Evolutionary conservation across 1,140 invertebrate genomes (phyloP), one percentile per base, ranked within the genome.

Genomic region (Dreissena rostriformis): DNA sequence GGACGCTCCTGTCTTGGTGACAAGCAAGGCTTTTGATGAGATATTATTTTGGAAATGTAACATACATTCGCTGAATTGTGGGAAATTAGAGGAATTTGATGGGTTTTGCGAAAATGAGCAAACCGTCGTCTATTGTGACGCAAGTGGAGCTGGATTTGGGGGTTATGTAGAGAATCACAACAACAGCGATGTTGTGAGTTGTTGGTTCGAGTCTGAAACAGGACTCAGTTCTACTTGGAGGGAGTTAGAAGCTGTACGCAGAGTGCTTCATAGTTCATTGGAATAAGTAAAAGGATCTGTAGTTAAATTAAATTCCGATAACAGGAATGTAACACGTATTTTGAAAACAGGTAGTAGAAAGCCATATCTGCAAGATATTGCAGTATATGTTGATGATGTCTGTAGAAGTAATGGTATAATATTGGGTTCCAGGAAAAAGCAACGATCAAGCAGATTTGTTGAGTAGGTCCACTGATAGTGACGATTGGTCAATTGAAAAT

Each of bases 391-490:
- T 22, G 63, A 63, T 52, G 65, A 78, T 14, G 19, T 78, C 28
- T 78, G 63, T 53, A 22, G n/a, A 63, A 26, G 53, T 28, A 53
- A 82, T n/a, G 61, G 63, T 22, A 73, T 82, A 55, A 28, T 6
- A n/a, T n/a, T 83, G 72, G 81, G n/a, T 83, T 19, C 73, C 81
- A 57, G 63, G 81, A 29, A n/a, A 26, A 51, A 39, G 57, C 39
- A 74, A 82, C 24, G 19, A 15, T 49, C 12, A 28, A 39, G 81
- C 72, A 52, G 81, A 75, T 83, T 53, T 29, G 5, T 72, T 83
- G 5, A 75, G 65, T 68, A n/a, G 81, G 22, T 6, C n/a, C 15
- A 19, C 53, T 8, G 80, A 82, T 67, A 52, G 70, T 68, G 80
- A 75, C 28, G 71, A 83, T 29, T 75, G 81, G 81, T 66, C 61